Evolutionary conservation across 1,140 invertebrate genomes (phyloP), one percentile per base, ranked within the genome.

Genomic region (Zaprionus nigranus): DNA sequence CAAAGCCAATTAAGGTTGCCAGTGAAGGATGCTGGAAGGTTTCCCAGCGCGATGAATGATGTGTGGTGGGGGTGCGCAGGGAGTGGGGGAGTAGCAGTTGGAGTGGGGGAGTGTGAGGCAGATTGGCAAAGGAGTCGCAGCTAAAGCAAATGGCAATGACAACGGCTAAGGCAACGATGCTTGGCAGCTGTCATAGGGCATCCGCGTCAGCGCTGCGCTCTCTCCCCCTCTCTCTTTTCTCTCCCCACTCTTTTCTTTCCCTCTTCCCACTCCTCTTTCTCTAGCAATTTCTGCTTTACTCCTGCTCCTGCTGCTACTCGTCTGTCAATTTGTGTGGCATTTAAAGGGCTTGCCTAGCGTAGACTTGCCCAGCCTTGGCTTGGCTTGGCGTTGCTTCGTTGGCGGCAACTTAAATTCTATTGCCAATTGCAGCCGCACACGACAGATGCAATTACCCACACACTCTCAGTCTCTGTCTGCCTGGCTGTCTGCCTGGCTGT

Each of bases 1-100:
- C 68, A 76, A 72, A 76, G 74, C 74, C 74, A 76, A 76, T 76
- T 76, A 76, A 38, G 68, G 74, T 72, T 75, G 60, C 61, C 68
- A 30, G 40, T 5, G 38, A 6, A 6, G 15, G 38, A 17, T n/a
- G n/a, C 6, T 22, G 49, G 26, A 70, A 75, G 66, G 59, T 70
- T 75, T 72, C 62, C 22, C 59, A 15, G 30, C 59, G 57, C 36
- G 22, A 34, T 63, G 36, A 56, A 56, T 40, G 64, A 58, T 57
- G 46, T 53, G 54, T 43, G 9, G 12, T 43, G 26, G 5, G n/a
- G 28, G n/a, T n/a, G n/a, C 2, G 17, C 11, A 12, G 51, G 13
- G 6, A 36, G 11, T 17, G 17, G 17, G 17, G 17, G 17, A 17
- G 17, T 17, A n/a, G n/a, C n/a, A n/a, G n/a, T n/a, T n/a, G n/a